phyloP scores from a whole-genome alignment of 2,888 invertebrate genomes.

The Neria commutata region DNA sequence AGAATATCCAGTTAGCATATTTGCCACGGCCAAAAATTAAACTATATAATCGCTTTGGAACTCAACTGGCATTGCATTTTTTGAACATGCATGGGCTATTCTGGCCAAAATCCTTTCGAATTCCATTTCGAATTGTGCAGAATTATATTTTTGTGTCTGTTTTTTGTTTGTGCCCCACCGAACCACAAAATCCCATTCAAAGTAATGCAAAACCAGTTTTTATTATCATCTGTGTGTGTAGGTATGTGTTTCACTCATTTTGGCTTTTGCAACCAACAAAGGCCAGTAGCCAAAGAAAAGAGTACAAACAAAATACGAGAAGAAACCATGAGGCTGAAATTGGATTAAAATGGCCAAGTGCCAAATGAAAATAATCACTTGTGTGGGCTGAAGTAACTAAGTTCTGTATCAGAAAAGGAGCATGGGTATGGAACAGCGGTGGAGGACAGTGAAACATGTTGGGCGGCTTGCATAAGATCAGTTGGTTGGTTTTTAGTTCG shows the following conservation, averaged over 20 bases:
- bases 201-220: conserved; percentile 2
- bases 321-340: too few relatives aligned
- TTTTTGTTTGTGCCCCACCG: background rate
- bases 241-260: too few relatives aligned
- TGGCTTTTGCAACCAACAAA: too few relatives aligned
- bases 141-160: too few relatives aligned
- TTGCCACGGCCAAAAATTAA: background rate
- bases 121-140: background rate
- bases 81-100: background rate
- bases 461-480: too few relatives aligned
- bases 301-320: too few relatives aligned
- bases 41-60: background rate
- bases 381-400: too few relatives aligned
- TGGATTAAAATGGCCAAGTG: conserved; percentile 1
- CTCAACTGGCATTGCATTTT: background rate
- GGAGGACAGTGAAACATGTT: too few relatives aligned
- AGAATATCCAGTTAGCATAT: background rate
- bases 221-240: background rate
- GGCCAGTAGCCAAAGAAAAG: too few relatives aligned
- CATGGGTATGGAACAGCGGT: too few relatives aligned
- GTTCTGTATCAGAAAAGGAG: too few relatives aligned
- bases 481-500: too few relatives aligned
- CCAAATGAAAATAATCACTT: background rate
- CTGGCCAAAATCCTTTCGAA: background rate
- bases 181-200: background rate